Evolutionary conservation across 2,797 vertebrate species (phyloP).

Genomic region (Streptopelia turtur): DNA sequence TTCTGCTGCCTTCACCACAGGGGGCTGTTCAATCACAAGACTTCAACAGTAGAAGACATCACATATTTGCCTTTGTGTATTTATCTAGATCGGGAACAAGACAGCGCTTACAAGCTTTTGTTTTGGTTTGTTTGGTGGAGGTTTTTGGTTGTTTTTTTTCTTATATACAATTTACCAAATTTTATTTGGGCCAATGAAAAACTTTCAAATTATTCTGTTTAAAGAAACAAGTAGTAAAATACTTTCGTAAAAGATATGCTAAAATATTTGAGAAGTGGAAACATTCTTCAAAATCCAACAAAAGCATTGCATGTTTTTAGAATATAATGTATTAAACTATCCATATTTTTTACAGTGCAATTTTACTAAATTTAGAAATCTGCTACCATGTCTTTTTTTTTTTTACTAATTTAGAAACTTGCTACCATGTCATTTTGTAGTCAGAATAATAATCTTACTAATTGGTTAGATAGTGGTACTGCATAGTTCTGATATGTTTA

Average conservation of each 20-base stretch:
- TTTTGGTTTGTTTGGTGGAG: neutral
- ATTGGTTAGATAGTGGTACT: neutral
- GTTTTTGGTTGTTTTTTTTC: neutral
- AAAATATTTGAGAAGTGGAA: constrained; percentile 34
- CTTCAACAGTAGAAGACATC: neutral
- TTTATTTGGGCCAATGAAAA: constrained; percentile 12
- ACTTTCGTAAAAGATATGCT: neutral
- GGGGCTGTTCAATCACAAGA: neutral
- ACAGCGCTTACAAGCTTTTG: neutral
- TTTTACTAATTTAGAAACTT: neutral
- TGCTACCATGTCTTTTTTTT: neutral
- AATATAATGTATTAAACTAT: neutral
- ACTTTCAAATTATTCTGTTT: neutral
- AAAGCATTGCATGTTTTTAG: neutral
- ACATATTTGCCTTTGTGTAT: neutral
- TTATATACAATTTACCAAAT: neutral
- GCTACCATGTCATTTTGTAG: neutral
- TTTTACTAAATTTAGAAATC: neutral
- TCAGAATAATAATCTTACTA: neutral
- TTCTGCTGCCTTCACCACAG: neutral
- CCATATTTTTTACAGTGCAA: neutral
- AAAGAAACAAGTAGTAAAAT: neutral
- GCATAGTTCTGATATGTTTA: neutral
- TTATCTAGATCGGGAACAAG: neutral
- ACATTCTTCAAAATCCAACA: neutral